A percentile compares a stretch with the other conserved stretches of the same genome.
These are phyloP conservation scores for Digitonthophagus gazella DNA, from an alignment of 2,888 invertebrate species.

Conservation along the genomic window DNA sequence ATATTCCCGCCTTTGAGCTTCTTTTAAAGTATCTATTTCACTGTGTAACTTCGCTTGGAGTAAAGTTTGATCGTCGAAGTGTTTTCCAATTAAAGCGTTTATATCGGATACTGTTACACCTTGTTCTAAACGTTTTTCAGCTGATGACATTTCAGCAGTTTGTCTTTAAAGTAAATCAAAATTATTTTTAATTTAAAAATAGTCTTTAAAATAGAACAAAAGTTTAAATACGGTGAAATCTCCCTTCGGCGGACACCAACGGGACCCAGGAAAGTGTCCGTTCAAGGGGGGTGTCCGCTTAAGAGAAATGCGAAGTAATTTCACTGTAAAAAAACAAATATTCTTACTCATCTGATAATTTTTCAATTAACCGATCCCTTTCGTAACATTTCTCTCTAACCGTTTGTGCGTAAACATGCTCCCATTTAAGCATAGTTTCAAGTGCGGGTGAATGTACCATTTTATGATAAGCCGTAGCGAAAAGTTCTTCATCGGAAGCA, in stretches of 20 bases:
- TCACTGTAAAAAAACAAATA: background rate
- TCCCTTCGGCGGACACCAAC: too few relatives aligned
- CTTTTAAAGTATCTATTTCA: slow-evolving; percentile 79
- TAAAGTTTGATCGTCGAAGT: slow-evolving; percentile 80
- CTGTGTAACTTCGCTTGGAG: slow-evolving; percentile 84
- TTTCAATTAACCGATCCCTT: slow-evolving; percentile 70
- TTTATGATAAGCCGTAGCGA: slow-evolving; percentile 81
- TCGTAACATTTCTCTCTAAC: slow-evolving; percentile 71
- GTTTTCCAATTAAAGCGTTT: slow-evolving; percentile 76
- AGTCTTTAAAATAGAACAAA: slow-evolving; percentile 6
- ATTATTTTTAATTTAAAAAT: background rate
- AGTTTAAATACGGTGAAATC: background rate
- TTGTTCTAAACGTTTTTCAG: slow-evolving; percentile 77
- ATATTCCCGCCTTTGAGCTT: slow-evolving; percentile 83
- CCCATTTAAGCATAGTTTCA: slow-evolving; percentile 83
- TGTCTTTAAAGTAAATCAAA: slow-evolving; percentile 58
- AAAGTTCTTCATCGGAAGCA: slow-evolving; percentile 81
- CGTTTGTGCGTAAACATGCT: slow-evolving; percentile 81
- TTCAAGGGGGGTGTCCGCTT: too few relatives aligned
- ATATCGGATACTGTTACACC: slow-evolving; percentile 81
- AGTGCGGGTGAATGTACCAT: slow-evolving; percentile 67
- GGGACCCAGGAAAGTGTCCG: too few relatives aligned
- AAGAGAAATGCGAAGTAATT: too few relatives aligned
- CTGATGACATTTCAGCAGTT: slow-evolving; percentile 85
- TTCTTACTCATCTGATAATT: slow-evolving; percentile 62